Base-by-base conservation (phyloP, 2,797 vertebrate species). In the Neopelma chrysocephalum region DNA sequence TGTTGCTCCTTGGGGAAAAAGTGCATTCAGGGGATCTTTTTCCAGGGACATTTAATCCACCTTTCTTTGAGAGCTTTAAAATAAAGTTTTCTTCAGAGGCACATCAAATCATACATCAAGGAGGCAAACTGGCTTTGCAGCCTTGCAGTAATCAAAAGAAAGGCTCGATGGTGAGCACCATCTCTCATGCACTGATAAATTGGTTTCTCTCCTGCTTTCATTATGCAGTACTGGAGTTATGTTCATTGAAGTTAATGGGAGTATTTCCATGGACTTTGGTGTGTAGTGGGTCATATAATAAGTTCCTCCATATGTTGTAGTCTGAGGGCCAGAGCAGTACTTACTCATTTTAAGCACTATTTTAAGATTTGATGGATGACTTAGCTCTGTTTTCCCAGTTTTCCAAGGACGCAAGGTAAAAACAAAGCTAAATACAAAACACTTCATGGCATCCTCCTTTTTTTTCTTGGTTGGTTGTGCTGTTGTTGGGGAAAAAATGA, bases 281-380 rank as follows among this genome's bases (percentile, higher is more conserved):
- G 91, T 69, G 84, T 89, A 83, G 76, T 56, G 83, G 92, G 72
- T 93, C 86, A 91, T 61, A 80, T 72, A 84, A 73, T 93, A 87
- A 86, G 86, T 81, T 94, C 69, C 70, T 89, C 64, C 42, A 48
- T 58, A 92, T 0, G 18, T n/a, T 89, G 77, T 53, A 94, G 85
- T 94, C 65, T 76, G 72, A 96, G 89, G 94, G 81, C 80, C 72
- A 82, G 82, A 84, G 77, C 76, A 84, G 79, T 77, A 92, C 82
- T 93, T 93, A 95, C 87, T 97, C 94, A 96, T 93, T 97, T 97
- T 96, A 97, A 97, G 95, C 93, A 95, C 96, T 97, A 79, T 97
- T 97, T 97, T 98, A 97, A 94, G 95, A 93, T 85, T 92, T 98
- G 98, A 98, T 97, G 92, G 96, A 98, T 98, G 96, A 88, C 88